Evolutionary conservation across 2,888 invertebrate genomes (phyloP), one percentile per base, ranked within the genome.

Genomic region (Scaptomyza polygonia): DNA sequence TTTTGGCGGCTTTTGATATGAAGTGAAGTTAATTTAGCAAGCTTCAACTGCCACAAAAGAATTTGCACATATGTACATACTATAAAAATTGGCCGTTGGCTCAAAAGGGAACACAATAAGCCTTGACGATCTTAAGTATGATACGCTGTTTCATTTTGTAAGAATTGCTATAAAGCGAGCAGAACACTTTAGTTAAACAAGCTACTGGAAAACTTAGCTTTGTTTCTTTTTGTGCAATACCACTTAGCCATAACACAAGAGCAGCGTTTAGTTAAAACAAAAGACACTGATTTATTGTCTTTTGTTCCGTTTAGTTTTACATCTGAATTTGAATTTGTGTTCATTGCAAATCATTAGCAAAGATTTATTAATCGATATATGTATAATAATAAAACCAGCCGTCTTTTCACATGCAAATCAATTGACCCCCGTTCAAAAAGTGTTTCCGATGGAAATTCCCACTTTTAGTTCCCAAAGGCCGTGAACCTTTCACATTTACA

Each of bases 11-110:
- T 77, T 81, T 73, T 79, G 75, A 81, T 81, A 69, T 81, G 86
- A 86, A 81, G 75, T 86, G 79, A 85, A 86, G 84, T 86, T 85
- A 85, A 85, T 85, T 85, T 86, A 82, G 67, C 71, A 57, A 67
- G 67, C 67, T 71, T 67, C 61, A 74, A 64, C 65, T 65, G 85
- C 49, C 77, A 77, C 75, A 85, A 70, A 77, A 71, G 70, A 77
- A 75, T 82, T 72, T 71, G 63, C 70, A 71, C 72, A 44, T 14
- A n/a, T n/a, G n/a, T n/a, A 59, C 36, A 53, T 32, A 40, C 40
- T 39, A 62, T 32, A 48, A 63, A 66, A 72, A 70, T 48, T 67
- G 68, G 69, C 69, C 68, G 58, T 62, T 56, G 51, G 44, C 16
- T 39, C 45, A n/a, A 48, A 72, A 34, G 45, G 51, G 55, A 34